Conservation (phyloP, 2,113 vertebrate genomes). For the Hystrix brachyura region DNA sequence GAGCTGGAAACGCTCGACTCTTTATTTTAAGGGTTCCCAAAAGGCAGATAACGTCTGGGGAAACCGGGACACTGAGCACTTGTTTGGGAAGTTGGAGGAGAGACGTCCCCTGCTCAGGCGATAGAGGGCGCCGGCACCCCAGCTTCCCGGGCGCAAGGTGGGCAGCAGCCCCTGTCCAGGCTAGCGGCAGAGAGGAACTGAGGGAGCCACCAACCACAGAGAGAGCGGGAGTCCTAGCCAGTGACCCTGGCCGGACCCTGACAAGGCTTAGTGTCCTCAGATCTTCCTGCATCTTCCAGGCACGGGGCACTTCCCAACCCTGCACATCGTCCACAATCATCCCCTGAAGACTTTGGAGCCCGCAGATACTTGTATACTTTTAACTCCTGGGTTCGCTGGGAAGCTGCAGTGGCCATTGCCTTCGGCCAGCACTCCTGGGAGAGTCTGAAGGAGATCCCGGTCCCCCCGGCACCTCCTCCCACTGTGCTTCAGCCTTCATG, state of each 20-base stretch:
- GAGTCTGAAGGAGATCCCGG: not conserved
- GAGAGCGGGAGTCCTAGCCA: fast-evolving
- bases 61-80: not conserved
- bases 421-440: not conserved
- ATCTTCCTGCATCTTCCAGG: fast-evolving
- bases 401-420: not conserved
- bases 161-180: not conserved
- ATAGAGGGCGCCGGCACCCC: conserved; percentile 93
- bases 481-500: not conserved
- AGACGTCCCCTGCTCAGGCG: conserved; percentile 63
- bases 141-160: not conserved
- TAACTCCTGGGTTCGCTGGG: not conserved
- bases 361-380: not conserved
- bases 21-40: conserved; percentile 64
- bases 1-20: not conserved
- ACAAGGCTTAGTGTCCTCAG: too few species aligned
- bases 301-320: fast-evolving
- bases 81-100: not conserved
- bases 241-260: not conserved
- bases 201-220: fast-evolving
- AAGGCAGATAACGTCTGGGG: conserved; percentile 55
- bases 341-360: not conserved
- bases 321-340: fast-evolving
- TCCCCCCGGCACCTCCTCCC: too few species aligned
- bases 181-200: not conserved